Evolutionary conservation across 2,888 invertebrate genomes (phyloP), one percentile per base, ranked within the genome.

Genomic region (Heliconius erato): DNA sequence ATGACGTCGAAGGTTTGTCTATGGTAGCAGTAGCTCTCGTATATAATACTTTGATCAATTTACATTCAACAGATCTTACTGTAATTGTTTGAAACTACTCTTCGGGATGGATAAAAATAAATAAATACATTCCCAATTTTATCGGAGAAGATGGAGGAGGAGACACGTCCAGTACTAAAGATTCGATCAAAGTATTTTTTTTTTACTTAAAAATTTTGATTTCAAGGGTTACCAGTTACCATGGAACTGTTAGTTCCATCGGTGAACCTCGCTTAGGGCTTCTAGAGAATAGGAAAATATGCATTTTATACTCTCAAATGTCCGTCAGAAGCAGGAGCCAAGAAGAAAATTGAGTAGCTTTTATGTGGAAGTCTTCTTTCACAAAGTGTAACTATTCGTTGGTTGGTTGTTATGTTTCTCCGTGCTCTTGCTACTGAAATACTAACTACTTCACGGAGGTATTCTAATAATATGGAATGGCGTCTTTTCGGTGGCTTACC

Each of bases 1-100:
- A 90, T 90, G 88, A 90, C 87, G 86, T 79, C 84, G 84, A 84
- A 86, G 81, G 86, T 85, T 86, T 80, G 79, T 83, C 83, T 82
- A 87, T 85, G 87, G 86, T 86, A 84, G 84, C 84, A 84, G 84
- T 85, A 84, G 84, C 84, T 67, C 77, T 79, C 65, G 6, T 67
- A 67, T 72, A 79, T 68, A 71, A 79, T 71, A 80, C 76, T 32
- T 59, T 79, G 80, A 80, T 86, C 82, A 84, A 85, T 81, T 80
- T 81, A 78, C 44, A 11, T 28, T 49, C 19, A 67, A 67, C 26
- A 40, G 44, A 14, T 44, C 19, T 44, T 49, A 67, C 28, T 44
- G 23, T 44, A 35, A 28, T 78, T 16, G 44, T 40, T 67, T 26
- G 44, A 1, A 65, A 16, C 19, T 40, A 16, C 19, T 23, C 12